Evolutionary conservation across 2,797 vertebrate genomes (phyloP).

Genomic region (Chloroceryle amazona): DNA sequence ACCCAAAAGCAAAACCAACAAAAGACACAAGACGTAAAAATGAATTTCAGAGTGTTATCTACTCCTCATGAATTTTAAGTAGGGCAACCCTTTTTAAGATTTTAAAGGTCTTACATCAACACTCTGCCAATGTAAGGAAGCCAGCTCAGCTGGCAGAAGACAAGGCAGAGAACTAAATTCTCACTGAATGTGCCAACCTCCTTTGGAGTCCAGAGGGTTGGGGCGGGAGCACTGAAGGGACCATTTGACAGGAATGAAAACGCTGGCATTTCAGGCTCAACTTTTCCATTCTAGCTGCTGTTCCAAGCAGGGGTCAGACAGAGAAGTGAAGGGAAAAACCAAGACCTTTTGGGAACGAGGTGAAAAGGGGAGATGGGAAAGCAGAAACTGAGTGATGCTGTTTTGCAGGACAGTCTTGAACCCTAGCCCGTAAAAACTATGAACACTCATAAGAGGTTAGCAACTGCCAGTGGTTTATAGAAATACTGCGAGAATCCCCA

Average conservation of each 20-base stretch:
- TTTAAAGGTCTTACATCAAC: constrained; percentile 72
- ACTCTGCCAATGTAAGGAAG: constrained; percentile 70
- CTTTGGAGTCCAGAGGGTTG: neutral
- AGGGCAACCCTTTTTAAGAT: constrained; percentile 37
- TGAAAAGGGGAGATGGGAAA: constrained; percentile 43
- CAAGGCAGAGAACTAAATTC: neutral
- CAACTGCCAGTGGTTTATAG: neutral
- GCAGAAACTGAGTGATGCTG: neutral
- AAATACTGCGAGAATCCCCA: neutral
- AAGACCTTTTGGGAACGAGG: neutral
- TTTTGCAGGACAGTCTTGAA: constrained; percentile 36
- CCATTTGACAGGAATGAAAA: neutral
- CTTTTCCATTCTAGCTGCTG: neutral
- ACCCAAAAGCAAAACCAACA: neutral
- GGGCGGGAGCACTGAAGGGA: neutral
- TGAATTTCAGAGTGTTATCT: constrained; percentile 71
- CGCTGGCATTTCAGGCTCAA: neutral
- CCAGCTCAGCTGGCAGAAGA: constrained; percentile 72
- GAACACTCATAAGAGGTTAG: neutral
- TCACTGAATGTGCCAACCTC: neutral
- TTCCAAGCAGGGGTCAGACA: neutral
- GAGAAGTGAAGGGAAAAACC: constrained; percentile 9
- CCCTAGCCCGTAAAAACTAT: neutral
- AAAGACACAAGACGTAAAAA: neutral
- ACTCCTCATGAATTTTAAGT: constrained; percentile 74